Evolutionary conservation across 35 echinoderm and acorn worm species (phyloP), one percentile per base, ranked within the genome.

Genomic region (Ophioderma brevispina): DNA sequence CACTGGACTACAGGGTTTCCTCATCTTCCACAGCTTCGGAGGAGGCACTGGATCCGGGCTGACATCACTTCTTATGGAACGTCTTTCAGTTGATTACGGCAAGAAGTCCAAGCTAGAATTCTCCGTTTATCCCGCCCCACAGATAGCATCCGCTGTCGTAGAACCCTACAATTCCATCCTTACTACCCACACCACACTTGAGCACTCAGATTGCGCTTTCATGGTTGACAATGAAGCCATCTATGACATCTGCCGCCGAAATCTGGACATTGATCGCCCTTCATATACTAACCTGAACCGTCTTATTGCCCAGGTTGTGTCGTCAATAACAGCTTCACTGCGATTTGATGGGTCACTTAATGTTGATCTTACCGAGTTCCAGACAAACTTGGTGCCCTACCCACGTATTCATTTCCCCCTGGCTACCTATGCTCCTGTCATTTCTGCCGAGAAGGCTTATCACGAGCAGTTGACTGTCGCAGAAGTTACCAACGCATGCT

Each of bases 371-470:
- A 94, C 86, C 4, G 92, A 94, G 43, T 93, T 93, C 64, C 92
- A 93, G 52, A 93, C 92, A 37, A 93, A 93, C 81, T 77, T 93
- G 79, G 92, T 93, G 36, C 92, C 92, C 4, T 93, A 93, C 40
- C n/a, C n/a, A n/a, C n/a, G n/a, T n/a, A n/a, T n/a, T n/a, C n/a
- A n/a, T n/a, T n/a, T n/a, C n/a, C n/a, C n/a, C n/a, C n/a, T n/a
- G n/a, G n/a, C n/a, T n/a, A n/a, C n/a, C n/a, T n/a, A n/a, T n/a
- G n/a, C n/a, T n/a, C n/a, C n/a, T n/a, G n/a, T n/a, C n/a, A n/a
- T n/a, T n/a, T n/a, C n/a, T n/a, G n/a, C n/a, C n/a, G n/a, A n/a
- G n/a, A n/a, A n/a, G n/a, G n/a, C n/a, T n/a, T n/a, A n/a, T n/a
- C n/a, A n/a, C n/a, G n/a, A 52, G 46, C 46, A 52, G 21, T 21